These are phyloP conservation scores for Ancistrus triradiatus DNA, from an alignment of 2,113 vertebrate species.

Conservation along the genomic window DNA sequence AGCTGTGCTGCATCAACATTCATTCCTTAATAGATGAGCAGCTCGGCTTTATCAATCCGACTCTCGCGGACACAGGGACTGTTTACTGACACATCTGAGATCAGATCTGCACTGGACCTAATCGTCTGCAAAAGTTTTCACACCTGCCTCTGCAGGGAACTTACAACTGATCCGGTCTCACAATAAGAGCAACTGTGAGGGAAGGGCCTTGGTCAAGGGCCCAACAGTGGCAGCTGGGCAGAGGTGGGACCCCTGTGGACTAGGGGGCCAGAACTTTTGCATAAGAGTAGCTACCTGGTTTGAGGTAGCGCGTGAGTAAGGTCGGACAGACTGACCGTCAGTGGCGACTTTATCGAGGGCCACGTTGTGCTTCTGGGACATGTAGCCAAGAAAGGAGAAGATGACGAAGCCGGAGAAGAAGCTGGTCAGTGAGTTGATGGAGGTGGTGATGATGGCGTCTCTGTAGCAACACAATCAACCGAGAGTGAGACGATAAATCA, in stretches of 20 bases:
- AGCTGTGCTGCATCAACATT: not conserved
- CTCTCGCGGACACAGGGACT: not conserved
- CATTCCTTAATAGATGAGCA: not conserved
- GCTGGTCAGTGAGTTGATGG: conserved; percentile 88
- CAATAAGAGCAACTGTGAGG: too few relatives aligned
- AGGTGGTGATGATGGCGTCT: conserved; percentile 86
- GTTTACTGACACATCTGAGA: not conserved
- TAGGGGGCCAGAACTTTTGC: too few relatives aligned
- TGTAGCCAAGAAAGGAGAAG: conserved; percentile 87
- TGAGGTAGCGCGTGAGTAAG: too few relatives aligned
- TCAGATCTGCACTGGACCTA: too few relatives aligned
- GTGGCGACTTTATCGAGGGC: conserved; percentile 81
- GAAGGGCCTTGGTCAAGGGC: too few relatives aligned
- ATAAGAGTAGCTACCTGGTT: too few relatives aligned
- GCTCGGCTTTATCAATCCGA: not conserved
- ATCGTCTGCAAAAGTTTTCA: too few relatives aligned
- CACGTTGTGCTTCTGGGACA: conserved; percentile 86
- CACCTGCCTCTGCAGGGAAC: too few relatives aligned
- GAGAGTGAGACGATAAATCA: too few relatives aligned
- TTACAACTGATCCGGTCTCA: too few relatives aligned
- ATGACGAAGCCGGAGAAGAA: conserved; percentile 91
- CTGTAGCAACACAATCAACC: conserved; percentile 51
- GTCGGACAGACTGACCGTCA: conserved; percentile 75
- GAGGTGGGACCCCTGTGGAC: too few relatives aligned
- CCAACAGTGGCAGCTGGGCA: too few relatives aligned